phyloP scores from a whole-genome alignment of 2,888 invertebrate genomes.

The Notodonta dromedarius region DNA sequence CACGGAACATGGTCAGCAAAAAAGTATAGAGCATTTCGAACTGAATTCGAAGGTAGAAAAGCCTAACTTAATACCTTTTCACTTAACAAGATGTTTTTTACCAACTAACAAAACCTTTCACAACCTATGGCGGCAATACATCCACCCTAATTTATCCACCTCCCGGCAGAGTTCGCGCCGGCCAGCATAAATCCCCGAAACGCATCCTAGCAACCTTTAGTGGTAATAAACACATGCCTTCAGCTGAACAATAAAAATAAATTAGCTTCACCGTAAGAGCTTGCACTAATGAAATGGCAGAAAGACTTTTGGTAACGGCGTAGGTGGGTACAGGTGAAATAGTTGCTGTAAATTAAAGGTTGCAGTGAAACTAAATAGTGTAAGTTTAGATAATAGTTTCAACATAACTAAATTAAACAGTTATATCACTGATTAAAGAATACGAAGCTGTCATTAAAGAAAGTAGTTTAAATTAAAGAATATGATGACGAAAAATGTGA shows the following conservation, averaged over 20 bases:
- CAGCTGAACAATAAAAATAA: slow-evolving; percentile 62
- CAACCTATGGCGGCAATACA: background rate
- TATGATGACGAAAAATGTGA: too few relatives aligned
- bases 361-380: too few relatives aligned
- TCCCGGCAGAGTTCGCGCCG: slow-evolving; percentile 37
- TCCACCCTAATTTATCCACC: slow-evolving; percentile 14
- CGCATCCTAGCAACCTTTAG: slow-evolving; percentile 28
- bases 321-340: background rate
- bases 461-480: too few relatives aligned
- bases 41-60: too few relatives aligned
- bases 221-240: slow-evolving; percentile 55
- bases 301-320: background rate
- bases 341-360: too few relatives aligned
- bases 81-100: background rate
- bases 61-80: background rate
- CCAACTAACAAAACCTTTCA: background rate
- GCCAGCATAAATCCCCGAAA: slow-evolving; percentile 48
- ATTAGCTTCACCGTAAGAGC: slow-evolving; percentile 41
- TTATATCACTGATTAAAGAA: too few relatives aligned
- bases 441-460: too few relatives aligned
- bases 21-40: too few relatives aligned
- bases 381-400: too few relatives aligned
- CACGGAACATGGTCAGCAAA: too few relatives aligned
- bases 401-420: too few relatives aligned
- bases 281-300: slow-evolving; percentile 11